These are phyloP conservation scores for Ochlodes sylvanus DNA, from an alignment of 2,888 invertebrate genomes.

Conservation along the genomic window DNA sequence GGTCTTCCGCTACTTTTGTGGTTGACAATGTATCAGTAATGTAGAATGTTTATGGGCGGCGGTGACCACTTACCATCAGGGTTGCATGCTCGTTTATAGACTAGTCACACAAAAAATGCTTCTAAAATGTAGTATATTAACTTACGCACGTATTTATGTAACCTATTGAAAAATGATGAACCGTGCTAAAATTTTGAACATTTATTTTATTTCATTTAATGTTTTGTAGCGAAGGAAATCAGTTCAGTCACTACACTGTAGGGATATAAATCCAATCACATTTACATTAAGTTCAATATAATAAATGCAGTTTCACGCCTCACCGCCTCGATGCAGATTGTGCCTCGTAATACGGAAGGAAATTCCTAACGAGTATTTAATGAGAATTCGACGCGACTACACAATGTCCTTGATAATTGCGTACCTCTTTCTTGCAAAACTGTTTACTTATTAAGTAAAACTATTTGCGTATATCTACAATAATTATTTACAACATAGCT, in stretches of 20 bases:
- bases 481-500: too few relatives aligned
- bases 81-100: too few relatives aligned
- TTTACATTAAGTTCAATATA: conserved; percentile 35
- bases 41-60: too few relatives aligned
- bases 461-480: neutral
- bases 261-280: conserved; percentile 32
- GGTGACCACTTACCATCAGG: too few relatives aligned
- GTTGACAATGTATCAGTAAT: too few relatives aligned
- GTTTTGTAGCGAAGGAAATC: neutral
- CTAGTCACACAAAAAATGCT: too few relatives aligned
- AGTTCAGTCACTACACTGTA: neutral
- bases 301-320: conserved; percentile 35
- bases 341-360: conserved; percentile 64
- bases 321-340: conserved; percentile 49
- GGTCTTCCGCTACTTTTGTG: too few relatives aligned
- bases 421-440: conserved; percentile 10
- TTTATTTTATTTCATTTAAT: conserved; percentile 4
- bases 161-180: neutral
- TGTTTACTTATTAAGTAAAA: neutral
- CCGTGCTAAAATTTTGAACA: neutral
- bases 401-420: conserved; percentile 63
- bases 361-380: conserved; percentile 73
- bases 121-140: too few relatives aligned
- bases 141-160: too few relatives aligned
- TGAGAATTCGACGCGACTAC: conserved; percentile 64